Conservation (phyloP, 2,888 invertebrate genomes). For the Yponomeuta sedellus region DNA sequence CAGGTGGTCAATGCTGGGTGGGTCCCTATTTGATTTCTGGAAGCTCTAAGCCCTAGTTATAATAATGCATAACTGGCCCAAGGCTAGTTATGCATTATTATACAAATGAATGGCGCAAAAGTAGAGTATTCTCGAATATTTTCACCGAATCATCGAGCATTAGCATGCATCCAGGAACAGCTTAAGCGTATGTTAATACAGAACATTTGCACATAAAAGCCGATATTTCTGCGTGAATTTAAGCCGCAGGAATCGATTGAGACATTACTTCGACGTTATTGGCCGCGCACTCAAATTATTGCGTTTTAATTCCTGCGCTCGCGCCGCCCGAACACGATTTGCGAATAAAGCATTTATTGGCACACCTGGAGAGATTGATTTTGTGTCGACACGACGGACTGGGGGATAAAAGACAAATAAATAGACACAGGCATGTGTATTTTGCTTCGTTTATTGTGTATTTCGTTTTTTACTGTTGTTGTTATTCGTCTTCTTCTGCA, state of each 20-base stretch:
- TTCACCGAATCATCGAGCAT: not conserved
- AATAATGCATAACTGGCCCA: too few relatives aligned
- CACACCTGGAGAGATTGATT: not conserved
- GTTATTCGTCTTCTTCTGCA: too few relatives aligned
- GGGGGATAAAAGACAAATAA: too few relatives aligned
- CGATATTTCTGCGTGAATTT: slow-evolving; percentile 6
- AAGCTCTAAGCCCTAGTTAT: too few relatives aligned
- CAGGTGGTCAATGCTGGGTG: too few relatives aligned
- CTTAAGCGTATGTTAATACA: not conserved
- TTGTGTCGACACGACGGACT: not conserved
- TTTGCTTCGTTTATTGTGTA: too few relatives aligned
- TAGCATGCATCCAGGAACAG: not conserved
- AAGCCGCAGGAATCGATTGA: slow-evolving; percentile 1
- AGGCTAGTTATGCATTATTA: too few relatives aligned
- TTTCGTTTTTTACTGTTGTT: too few relatives aligned
- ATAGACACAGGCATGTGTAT: too few relatives aligned
- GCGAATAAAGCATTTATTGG: not conserved
- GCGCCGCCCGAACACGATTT: not conserved
- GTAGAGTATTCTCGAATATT: not conserved
- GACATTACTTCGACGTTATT: slow-evolving; percentile 6
- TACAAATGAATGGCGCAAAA: too few relatives aligned
- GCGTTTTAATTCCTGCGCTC: not conserved
- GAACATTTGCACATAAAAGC: slow-evolving; percentile 11
- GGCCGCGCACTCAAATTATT: slow-evolving; percentile 8
- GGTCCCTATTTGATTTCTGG: too few relatives aligned